Evolutionary conservation across 2,113 vertebrate genomes (phyloP).

Genomic region (Ondatra zibethicus): DNA sequence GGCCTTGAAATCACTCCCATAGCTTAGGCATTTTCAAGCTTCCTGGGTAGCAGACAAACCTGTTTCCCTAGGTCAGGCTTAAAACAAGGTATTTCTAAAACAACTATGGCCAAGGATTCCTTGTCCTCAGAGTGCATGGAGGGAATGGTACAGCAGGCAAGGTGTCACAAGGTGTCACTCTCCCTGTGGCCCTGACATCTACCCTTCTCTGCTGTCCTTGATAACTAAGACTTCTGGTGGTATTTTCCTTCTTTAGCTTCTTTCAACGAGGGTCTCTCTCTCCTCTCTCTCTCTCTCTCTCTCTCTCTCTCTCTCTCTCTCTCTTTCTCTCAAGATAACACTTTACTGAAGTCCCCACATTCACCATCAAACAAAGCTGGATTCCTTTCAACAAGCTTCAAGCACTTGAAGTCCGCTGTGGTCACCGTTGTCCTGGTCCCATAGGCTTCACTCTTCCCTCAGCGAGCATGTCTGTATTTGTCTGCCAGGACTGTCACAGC

Average conservation of each 20-base stretch:
- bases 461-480: background rate
- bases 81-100: background rate
- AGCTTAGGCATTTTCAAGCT: too few species aligned
- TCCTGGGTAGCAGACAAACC: background rate
- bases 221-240: background rate
- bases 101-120: background rate
- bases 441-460: background rate
- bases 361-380: background rate
- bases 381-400: background rate
- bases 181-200: background rate
- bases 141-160: background rate
- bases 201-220: fast-evolving
- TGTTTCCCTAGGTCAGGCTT: background rate
- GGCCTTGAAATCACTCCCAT: background rate
- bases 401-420: background rate
- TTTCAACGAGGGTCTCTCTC: background rate
- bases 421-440: background rate
- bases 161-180: too few species aligned
- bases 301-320: too few species aligned
- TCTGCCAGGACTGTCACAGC: background rate
- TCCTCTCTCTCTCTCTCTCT: too few species aligned
- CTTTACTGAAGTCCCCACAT: background rate
- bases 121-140: background rate
- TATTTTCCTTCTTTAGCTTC: background rate
- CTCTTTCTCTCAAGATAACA: background rate